Evolutionary conservation across 2,797 vertebrate species (phyloP).

Genomic region (Pteropus rufus): DNA sequence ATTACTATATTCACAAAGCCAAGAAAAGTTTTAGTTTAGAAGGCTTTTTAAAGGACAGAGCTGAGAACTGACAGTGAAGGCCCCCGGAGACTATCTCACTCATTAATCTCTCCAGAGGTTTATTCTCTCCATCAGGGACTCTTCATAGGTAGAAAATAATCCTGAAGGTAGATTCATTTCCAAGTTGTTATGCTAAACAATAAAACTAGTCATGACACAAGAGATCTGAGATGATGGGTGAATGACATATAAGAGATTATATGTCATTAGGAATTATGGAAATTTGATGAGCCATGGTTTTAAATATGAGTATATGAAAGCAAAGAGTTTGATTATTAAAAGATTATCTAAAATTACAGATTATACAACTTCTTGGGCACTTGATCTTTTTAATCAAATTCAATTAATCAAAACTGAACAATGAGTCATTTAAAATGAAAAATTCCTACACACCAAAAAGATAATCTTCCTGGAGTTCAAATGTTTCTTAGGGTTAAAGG

Average conservation of each 20-base stretch:
- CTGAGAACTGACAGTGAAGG: background rate
- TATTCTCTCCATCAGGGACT: background rate
- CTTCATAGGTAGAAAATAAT: background rate
- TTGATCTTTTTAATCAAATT: background rate
- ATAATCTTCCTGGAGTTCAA: background rate
- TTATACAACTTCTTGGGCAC: background rate
- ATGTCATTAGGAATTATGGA: background rate
- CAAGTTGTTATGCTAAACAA: background rate
- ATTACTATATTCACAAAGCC: background rate
- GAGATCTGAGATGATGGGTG: background rate
- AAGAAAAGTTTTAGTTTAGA: background rate
- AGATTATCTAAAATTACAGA: background rate
- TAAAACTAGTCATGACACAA: background rate
- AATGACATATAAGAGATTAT: background rate
- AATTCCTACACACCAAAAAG: background rate
- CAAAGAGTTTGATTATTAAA: background rate
- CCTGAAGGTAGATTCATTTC: background rate
- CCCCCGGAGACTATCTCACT: background rate
- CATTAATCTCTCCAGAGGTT: background rate
- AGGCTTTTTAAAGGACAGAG: background rate
- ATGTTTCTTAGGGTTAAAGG: background rate
- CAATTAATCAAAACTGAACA: background rate
- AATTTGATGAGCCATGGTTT: background rate
- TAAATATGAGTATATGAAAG: background rate
- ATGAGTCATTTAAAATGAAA: background rate